Conservation (phyloP, 2,113 vertebrate species). For the Sylvietta virens region DNA sequence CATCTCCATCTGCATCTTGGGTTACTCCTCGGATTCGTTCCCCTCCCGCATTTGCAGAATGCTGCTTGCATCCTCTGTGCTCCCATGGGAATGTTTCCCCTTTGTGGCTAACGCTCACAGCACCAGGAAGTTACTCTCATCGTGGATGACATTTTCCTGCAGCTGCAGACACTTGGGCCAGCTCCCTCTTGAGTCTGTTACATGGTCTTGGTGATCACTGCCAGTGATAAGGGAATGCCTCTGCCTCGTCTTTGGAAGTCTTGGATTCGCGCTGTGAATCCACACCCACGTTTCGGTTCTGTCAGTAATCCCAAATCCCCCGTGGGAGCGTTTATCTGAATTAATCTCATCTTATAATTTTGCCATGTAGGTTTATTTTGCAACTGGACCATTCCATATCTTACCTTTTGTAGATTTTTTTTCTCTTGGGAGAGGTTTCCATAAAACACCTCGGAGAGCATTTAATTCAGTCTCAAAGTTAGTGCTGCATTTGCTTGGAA, state of each 20-base stretch:
- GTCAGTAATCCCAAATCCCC: background rate
- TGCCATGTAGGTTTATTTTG: background rate
- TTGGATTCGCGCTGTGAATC: background rate
- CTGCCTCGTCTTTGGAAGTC: background rate
- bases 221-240: background rate
- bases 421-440: background rate
- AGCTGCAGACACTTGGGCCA: background rate
- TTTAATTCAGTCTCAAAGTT: background rate
- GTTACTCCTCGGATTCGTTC: background rate
- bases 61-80: background rate
- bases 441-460: background rate
- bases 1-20: constrained; percentile 19
- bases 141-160: background rate
- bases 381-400: background rate
- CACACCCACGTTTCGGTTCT: background rate
- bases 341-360: background rate
- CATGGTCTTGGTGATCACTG: background rate
- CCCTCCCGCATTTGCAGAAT: background rate
- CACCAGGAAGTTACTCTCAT: background rate
- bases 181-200: background rate
- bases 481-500: background rate
- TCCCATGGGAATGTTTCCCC: background rate
- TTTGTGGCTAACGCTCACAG: background rate
- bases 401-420: background rate
- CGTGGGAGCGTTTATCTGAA: background rate